Percentiles rank a stretch among this genome's conserved stretches.
These are phyloP conservation scores for Pachymerium ferrugineum DNA, from an alignment of 2,888 invertebrate species.

Conservation along the genomic window DNA sequence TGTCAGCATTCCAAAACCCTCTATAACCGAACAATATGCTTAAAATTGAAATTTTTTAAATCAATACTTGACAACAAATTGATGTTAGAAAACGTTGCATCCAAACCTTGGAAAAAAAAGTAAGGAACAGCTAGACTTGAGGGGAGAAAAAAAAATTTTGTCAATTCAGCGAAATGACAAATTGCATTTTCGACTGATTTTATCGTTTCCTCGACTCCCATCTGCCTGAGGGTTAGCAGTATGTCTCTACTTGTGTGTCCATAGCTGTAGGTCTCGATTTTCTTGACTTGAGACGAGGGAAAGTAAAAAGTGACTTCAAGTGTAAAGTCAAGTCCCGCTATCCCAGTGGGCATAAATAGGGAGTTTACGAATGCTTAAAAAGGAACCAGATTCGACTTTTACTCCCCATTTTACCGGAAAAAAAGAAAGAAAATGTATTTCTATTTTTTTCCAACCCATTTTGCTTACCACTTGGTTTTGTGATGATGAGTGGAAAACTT, in stretches of 20 bases:
- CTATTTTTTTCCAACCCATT: background rate
- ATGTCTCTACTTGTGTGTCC: background rate
- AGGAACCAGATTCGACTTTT: conserved; percentile 16
- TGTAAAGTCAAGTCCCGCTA: background rate
- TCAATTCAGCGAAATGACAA: conserved; percentile 27
- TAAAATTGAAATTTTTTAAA: conserved; percentile 1
- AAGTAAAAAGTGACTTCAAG: background rate
- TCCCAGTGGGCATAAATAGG: background rate
- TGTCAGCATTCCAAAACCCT: no score
- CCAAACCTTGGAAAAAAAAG: no score
- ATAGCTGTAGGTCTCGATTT: background rate
- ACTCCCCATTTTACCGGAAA: background rate
- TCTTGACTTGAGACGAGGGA: background rate
- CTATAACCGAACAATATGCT: no score
- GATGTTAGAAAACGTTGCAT: background rate
- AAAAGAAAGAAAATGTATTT: background rate
- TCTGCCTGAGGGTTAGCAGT: background rate
- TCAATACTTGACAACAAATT: conserved; percentile 23
- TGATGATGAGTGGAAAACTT: background rate
- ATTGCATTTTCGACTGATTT: conserved; percentile 25
- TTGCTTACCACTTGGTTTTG: background rate
- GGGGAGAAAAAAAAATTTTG: conserved; percentile 3
- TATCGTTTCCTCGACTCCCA: conserved; percentile 27
- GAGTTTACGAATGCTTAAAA: background rate
- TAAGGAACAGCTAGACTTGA: background rate